Conservation (phyloP, 2,888 invertebrate species). For the Epicampocera succincta region DNA sequence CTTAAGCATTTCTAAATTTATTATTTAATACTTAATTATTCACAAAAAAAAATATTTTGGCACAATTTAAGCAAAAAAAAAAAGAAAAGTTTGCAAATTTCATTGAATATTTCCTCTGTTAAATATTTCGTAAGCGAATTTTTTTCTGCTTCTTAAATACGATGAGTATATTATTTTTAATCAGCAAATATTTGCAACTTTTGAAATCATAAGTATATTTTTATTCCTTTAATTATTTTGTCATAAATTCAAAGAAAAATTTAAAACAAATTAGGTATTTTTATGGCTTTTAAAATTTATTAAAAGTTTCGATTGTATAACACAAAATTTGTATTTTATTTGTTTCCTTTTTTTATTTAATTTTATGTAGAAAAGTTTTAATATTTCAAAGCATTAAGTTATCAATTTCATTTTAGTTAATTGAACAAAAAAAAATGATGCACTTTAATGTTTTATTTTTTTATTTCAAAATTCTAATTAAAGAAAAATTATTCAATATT, state of each 20-base stretch:
- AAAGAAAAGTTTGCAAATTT: slow-evolving; percentile 49
- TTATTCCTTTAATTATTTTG: slow-evolving; percentile 31
- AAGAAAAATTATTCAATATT: background rate
- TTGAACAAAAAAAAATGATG: slow-evolving; percentile 13
- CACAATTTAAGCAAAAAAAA: slow-evolving; percentile 50
- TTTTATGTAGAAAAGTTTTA: slow-evolving; percentile 23
- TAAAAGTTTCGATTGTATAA: slow-evolving; percentile 65
- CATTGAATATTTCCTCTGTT: slow-evolving; percentile 32
- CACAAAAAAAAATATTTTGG: slow-evolving; percentile 46
- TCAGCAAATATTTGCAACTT: slow-evolving; percentile 51
- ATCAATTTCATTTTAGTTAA: slow-evolving; percentile 8
- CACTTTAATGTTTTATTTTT: slow-evolving; percentile 31
- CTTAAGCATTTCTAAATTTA: slow-evolving; percentile 13
- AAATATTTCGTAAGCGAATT: slow-evolving; percentile 42
- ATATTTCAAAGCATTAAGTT: background rate
- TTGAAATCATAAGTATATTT: slow-evolving; percentile 49
- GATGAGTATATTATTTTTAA: slow-evolving; percentile 33
- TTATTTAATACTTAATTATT: slow-evolving; percentile 38
- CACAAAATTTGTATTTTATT: slow-evolving; percentile 40
- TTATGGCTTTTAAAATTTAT: slow-evolving; percentile 28
- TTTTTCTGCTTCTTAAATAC: slow-evolving; percentile 24
- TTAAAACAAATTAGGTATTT: slow-evolving; percentile 28
- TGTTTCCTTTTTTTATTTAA: slow-evolving; percentile 20
- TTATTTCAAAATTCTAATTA: background rate
- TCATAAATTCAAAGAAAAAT: slow-evolving; percentile 23